Percentiles rank a stretch among this genome's conserved stretches.
These are phyloP conservation scores for Eupeodes luniger DNA, from an alignment of 2,888 invertebrate species.

Conservation along the genomic window DNA sequence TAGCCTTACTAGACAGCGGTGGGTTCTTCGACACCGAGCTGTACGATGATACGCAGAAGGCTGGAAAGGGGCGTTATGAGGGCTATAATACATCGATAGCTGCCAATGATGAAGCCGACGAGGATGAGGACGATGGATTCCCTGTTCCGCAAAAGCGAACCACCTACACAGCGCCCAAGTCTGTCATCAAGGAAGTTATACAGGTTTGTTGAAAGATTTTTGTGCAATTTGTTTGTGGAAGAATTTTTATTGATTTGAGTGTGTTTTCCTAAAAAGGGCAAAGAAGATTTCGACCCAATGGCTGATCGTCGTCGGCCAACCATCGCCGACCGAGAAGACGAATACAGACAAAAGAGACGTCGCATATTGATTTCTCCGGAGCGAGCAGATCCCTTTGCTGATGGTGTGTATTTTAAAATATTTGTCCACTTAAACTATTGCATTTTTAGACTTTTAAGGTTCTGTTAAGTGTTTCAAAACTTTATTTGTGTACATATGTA, in stretches of 20 bases:
- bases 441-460: conserved; percentile 46
- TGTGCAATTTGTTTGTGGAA: background rate
- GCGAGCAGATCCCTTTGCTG: conserved; percentile 98
- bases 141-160: conserved; percentile 90
- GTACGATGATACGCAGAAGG: conserved; percentile 89
- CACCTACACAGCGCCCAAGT: conserved; percentile 93
- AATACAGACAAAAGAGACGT: conserved; percentile 95
- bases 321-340: conserved; percentile 98
- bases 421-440: conserved; percentile 8
- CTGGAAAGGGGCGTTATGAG: conserved; percentile 92
- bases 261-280: conserved; percentile 86
- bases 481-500: conserved; percentile 32
- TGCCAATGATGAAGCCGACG: conserved; percentile 97
- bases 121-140: conserved; percentile 90
- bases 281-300: conserved; percentile 97
- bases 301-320: conserved; percentile 95
- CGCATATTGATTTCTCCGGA: conserved; percentile 98
- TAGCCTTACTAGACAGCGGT: conserved; percentile 93
- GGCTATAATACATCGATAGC: conserved; percentile 98
- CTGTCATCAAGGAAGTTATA: conserved; percentile 94
- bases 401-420: conserved; percentile 88
- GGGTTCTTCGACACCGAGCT: conserved; percentile 96
- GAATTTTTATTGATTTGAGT: too few species aligned
- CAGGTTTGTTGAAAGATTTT: conserved; percentile 86
- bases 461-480: conserved; percentile 58